These are phyloP conservation scores for Hemibagrus wyckioides DNA, from an alignment of 2,113 vertebrate genomes.

Conservation along the genomic window DNA sequence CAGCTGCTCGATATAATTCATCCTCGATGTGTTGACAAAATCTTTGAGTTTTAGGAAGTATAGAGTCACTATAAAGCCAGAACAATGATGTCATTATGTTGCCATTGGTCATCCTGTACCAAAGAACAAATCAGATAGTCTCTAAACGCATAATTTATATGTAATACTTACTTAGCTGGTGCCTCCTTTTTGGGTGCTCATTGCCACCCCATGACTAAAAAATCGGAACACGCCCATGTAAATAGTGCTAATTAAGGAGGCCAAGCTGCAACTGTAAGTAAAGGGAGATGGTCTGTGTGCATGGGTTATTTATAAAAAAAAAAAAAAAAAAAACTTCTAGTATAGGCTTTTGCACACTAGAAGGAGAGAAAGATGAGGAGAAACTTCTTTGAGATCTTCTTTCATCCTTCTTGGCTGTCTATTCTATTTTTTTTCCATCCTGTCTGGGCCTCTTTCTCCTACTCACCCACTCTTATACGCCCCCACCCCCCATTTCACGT, in stretches of 20 bases:
- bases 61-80: background rate
- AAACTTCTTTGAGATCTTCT: slow-evolving; percentile 27
- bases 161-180: background rate
- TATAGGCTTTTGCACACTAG: slow-evolving; percentile 16
- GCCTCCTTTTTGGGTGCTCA: background rate
- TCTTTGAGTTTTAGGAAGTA: background rate
- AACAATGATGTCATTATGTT: background rate
- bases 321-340: background rate
- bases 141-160: background rate
- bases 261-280: slow-evolving; percentile 7
- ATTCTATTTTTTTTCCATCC: slow-evolving; percentile 8
- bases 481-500: slow-evolving; percentile 32
- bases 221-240: background rate
- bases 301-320: slow-evolving; percentile 22
- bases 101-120: background rate
- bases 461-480: background rate
- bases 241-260: background rate
- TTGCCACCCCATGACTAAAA: background rate
- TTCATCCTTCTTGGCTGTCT: slow-evolving; percentile 31
- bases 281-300: background rate
- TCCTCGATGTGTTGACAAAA: background rate
- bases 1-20: background rate
- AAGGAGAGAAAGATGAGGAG: slow-evolving; percentile 15
- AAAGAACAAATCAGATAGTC: background rate
- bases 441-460: slow-evolving; percentile 27